These are phyloP conservation scores for Eunapius fragilis DNA, from an alignment of 37 sponge, comb jelly and placozoan species.

Conservation along the genomic window DNA sequence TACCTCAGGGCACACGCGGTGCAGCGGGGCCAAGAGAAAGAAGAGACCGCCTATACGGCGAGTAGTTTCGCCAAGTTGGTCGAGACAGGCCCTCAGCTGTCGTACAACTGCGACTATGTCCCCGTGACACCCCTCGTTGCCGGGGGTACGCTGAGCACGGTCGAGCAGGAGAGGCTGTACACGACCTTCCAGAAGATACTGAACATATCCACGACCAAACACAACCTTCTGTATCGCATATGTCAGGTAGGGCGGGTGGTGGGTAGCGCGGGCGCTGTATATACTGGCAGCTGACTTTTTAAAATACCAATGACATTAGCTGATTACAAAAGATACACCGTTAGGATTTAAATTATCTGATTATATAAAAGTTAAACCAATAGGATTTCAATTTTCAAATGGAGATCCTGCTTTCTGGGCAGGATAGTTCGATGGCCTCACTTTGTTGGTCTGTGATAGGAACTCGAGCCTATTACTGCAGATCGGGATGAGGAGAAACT, in stretches of 20 bases:
- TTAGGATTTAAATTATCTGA: too few relatives aligned
- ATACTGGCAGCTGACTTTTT: too few relatives aligned
- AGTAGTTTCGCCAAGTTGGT: conserved; percentile 45
- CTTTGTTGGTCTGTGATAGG: too few relatives aligned
- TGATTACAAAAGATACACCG: too few relatives aligned
- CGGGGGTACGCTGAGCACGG: conserved; percentile 1
- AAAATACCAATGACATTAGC: too few relatives aligned
- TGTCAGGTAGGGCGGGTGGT: conserved; percentile 34
- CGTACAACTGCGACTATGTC: neutral
- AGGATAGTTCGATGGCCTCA: too few relatives aligned
- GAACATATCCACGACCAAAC: conserved; percentile 39
- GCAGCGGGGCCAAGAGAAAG: neutral
- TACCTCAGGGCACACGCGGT: neutral
- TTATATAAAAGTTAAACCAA: too few relatives aligned
- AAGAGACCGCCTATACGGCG: conserved; percentile 17
- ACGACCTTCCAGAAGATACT: conserved; percentile 67
- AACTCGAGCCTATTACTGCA: too few relatives aligned
- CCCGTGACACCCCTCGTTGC: neutral
- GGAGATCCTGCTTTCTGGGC: too few relatives aligned
- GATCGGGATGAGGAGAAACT: too few relatives aligned
- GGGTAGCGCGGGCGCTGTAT: too few relatives aligned
- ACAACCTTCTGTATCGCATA: conserved; percentile 48
- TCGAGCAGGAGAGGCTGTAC: conserved; percentile 54
- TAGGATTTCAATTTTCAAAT: too few relatives aligned
- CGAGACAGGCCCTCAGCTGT: conserved; percentile 6